phyloP scores from a whole-genome alignment of 2,113 vertebrate species.

The Sphaerodactylus townsendi region DNA sequence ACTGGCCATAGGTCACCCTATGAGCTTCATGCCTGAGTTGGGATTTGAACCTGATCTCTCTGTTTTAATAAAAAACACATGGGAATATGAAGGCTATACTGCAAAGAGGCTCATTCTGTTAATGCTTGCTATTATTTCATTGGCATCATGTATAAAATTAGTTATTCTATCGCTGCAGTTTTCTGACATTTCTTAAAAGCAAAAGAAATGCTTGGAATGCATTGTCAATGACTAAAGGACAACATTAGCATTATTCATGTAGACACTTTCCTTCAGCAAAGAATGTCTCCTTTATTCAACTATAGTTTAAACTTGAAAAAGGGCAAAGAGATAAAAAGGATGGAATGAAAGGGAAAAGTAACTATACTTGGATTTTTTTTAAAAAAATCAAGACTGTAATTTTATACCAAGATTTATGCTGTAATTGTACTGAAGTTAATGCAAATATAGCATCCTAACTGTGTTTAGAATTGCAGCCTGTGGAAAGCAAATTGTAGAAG shows the following conservation, averaged over 20 bases:
- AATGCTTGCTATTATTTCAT: neutral
- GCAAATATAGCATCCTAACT: neutral
- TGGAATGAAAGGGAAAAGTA: conserved; percentile 8
- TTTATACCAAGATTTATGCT: neutral
- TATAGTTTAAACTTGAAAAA: conserved; percentile 10
- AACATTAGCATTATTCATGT: conserved; percentile 42
- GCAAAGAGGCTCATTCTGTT: neutral
- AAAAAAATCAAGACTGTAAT: neutral
- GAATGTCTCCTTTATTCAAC: conserved; percentile 30
- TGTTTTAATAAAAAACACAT: no score
- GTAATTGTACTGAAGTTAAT: neutral
- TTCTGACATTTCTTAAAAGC: conserved; percentile 45
- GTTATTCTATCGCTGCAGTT: conserved; percentile 13
- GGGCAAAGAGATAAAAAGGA: conserved; percentile 20
- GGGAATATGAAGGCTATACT: neutral
- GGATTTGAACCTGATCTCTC: no score
- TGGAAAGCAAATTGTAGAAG: neutral
- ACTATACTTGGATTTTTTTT: conserved; percentile 9
- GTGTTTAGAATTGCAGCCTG: neutral
- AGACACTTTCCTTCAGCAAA: conserved; percentile 20
- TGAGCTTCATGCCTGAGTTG: no score
- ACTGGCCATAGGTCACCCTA: no score
- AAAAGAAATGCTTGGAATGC: conserved; percentile 46
- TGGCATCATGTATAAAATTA: conserved; percentile 9
- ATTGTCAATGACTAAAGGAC: conserved; percentile 47